These are phyloP conservation scores for Micronycteris hirsuta DNA, from an alignment of 2,113 vertebrate species.

Conservation along the genomic window DNA sequence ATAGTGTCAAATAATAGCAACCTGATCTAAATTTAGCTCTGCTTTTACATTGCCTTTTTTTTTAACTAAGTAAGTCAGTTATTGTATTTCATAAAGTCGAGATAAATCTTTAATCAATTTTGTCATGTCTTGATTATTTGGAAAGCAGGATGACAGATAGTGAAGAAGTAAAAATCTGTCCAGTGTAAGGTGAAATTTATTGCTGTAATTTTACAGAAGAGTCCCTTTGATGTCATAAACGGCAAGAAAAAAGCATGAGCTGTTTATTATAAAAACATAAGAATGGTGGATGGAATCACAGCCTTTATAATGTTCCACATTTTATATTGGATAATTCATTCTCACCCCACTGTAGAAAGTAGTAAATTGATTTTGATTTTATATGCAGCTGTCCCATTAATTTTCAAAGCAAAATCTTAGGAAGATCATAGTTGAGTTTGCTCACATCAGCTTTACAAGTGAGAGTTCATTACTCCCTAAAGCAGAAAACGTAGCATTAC, in stretches of 20 bases:
- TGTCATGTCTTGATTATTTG: constrained; percentile 63
- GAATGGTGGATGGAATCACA: constrained; percentile 76
- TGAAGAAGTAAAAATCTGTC: constrained; percentile 76
- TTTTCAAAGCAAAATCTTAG: constrained; percentile 74
- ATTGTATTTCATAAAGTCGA: constrained; percentile 58
- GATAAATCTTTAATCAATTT: constrained; percentile 77
- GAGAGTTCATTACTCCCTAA: constrained; percentile 60
- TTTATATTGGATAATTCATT: constrained; percentile 68
- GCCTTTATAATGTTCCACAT: constrained; percentile 52
- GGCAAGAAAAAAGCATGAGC: constrained; percentile 73
- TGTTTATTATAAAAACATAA: constrained; percentile 82
- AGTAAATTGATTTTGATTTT: constrained; percentile 79
- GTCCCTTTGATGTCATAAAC: constrained; percentile 74
- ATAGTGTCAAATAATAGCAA: background rate
- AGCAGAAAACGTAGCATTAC: constrained; percentile 67
- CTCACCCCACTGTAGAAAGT: background rate
- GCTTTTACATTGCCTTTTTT: background rate
- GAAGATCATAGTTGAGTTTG: constrained; percentile 68
- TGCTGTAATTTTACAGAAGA: constrained; percentile 75
- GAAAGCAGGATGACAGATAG: constrained; percentile 70
- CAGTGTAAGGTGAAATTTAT: constrained; percentile 75
- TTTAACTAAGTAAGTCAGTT: constrained; percentile 42
- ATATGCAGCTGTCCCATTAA: constrained; percentile 74
- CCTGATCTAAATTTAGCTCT: background rate
- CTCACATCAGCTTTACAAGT: constrained; percentile 77